Conservation (phyloP, 2,797 vertebrate species). For the Zalophus californianus region DNA sequence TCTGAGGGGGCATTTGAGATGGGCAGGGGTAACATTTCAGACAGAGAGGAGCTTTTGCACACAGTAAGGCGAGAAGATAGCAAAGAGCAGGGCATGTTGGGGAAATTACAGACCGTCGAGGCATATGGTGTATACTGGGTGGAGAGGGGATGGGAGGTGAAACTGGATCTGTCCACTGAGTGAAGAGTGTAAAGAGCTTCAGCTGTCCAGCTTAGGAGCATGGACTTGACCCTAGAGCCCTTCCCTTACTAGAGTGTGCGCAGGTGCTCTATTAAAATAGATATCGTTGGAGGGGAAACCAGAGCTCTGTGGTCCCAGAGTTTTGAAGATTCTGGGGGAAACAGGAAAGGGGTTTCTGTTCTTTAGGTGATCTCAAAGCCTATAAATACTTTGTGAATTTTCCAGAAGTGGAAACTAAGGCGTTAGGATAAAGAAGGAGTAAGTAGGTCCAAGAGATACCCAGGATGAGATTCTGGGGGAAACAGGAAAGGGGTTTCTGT, state of each 20-base stretch:
- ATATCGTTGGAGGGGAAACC: rapidly evolving
- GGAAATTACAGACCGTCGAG: rapidly evolving
- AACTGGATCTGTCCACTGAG: background rate
- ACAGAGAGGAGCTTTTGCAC: rapidly evolving
- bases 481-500: background rate
- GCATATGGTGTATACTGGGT: rapidly evolving
- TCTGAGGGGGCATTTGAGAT: background rate
- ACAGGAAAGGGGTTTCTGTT: background rate
- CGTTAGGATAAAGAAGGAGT: too few relatives aligned
- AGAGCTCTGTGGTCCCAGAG: background rate
- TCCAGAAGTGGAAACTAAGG: background rate
- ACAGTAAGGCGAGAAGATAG: background rate
- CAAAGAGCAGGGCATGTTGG: rapidly evolving
- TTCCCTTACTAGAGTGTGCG: background rate
- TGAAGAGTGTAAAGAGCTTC: background rate
- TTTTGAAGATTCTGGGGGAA: background rate
- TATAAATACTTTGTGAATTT: background rate
- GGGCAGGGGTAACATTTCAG: background rate
- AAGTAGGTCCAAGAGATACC: background rate
- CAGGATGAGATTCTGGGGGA: background rate
- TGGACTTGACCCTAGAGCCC: background rate
- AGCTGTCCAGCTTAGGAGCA: background rate
- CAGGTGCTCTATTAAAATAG: background rate
- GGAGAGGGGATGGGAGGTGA: background rate
- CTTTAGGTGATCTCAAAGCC: background rate